Conservation (phyloP, 2,113 vertebrate genomes). For the Leiothrix lutea region DNA sequence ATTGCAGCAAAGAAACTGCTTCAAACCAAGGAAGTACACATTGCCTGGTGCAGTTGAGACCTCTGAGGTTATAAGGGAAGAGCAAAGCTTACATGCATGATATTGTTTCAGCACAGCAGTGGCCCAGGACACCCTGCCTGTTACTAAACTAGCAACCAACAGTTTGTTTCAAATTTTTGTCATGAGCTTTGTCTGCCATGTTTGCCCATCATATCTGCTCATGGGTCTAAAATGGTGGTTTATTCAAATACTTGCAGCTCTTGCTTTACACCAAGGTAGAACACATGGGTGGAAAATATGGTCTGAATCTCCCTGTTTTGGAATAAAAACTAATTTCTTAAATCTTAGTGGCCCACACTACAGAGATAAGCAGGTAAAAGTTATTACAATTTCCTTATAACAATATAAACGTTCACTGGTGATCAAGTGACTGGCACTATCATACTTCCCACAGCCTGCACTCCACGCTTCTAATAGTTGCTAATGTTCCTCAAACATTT, state of each 20-base stretch:
- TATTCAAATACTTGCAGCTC: background rate
- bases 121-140: background rate
- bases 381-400: rapidly evolving
- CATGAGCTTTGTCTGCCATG: rapidly evolving
- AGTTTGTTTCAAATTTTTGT: background rate
- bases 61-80: background rate
- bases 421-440: background rate
- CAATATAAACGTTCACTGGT: background rate
- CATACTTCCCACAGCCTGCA: background rate
- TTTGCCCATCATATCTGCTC: background rate
- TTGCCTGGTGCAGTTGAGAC: background rate
- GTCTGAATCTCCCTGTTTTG: background rate
- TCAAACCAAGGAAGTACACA: background rate
- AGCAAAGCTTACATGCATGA: background rate
- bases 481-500: background rate
- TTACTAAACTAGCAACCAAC: background rate
- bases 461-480: background rate
- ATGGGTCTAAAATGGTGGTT: background rate
- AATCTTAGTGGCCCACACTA: background rate
- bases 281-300: rapidly evolving
- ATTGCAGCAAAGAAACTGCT: background rate
- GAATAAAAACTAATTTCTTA: background rate
- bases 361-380: background rate
- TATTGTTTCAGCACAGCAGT: background rate
- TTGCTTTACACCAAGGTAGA: background rate